Base-by-base conservation (phyloP, 2,113 vertebrate species). In the Trochalopteron elliotii region DNA sequence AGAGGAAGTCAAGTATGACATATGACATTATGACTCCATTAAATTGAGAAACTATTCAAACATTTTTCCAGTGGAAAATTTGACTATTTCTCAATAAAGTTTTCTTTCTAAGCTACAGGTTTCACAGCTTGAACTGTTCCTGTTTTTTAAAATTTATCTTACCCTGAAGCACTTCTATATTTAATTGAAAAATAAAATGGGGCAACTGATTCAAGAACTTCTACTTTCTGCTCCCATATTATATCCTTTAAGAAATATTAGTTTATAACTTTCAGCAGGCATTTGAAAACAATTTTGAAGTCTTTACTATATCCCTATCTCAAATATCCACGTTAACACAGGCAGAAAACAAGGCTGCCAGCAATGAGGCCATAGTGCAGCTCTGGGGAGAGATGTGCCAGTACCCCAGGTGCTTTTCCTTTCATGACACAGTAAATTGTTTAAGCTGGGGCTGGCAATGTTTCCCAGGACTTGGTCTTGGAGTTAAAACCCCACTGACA, bases 111-210 rank as follows among this genome's bases (percentile, higher is more conserved):
- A 44, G 57, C 70, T 59, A 50, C 87, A 67, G 74, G 84, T 96
- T 94, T 93, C 87, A 77, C 56, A 81, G 83, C 60, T 91, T 83
- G 72, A 82, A 69, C 77, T 47, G n/a, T 87, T 94, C 47, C 28
- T 18, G 44, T 85, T 91, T 30, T 22, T 75, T 96, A 86, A 90
- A 95, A 96, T 69, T 20, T 92, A 28, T 87, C 72, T 61, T 96
- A 81, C 72, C 76, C 93, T 78, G 83, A 85, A 94, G 79, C 72
- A 77, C 50, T 84, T 61, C 37, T 25, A 0, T 65, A 65, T 75
- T 91, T 71, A 80, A 56, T 83, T 81, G 75, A 89, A 94, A 91
- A 96, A 96, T 95, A 88, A 86, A 87, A 84, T 22, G 65, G 83
- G 69, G 18, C 89, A 79, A 76, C 86, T 74, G 52, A 64, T 77